phyloP scores from a whole-genome alignment of 2,797 vertebrate genomes.

The Eutrigla gurnardus region DNA sequence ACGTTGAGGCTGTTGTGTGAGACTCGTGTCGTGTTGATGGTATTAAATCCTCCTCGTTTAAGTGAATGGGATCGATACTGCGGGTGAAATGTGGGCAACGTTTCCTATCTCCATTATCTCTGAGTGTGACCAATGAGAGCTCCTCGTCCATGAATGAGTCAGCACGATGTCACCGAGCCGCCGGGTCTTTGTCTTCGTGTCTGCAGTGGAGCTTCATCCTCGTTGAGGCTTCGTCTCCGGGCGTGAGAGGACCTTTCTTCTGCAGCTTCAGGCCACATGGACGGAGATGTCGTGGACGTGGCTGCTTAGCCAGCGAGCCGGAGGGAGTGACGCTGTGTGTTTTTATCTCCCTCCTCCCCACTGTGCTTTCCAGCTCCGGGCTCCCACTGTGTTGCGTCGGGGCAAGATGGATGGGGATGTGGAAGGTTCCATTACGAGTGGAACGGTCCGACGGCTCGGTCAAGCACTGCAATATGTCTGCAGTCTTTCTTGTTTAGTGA shows the following conservation, averaged over 20 bases:
- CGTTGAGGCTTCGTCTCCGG: background rate
- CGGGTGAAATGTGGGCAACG: conserved; percentile 6
- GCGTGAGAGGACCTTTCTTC: conserved; percentile 32
- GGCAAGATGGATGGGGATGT: conserved; percentile 51
- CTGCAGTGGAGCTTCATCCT: background rate
- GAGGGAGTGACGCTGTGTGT: conserved; percentile 54
- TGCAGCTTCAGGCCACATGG: conserved; percentile 40
- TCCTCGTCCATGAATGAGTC: conserved; percentile 13
- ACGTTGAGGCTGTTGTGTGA: no score
- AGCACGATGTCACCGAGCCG: conserved; percentile 8
- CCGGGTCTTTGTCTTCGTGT: background rate
- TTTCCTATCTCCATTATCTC: conserved; percentile 33
- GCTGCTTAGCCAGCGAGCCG: conserved; percentile 61
- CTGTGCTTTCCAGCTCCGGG: conserved; percentile 45
- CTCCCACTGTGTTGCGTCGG: conserved; percentile 45
- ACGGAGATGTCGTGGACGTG: conserved; percentile 53
- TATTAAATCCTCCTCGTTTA: conserved; percentile 2
- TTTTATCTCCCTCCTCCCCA: conserved; percentile 61
- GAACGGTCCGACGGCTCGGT: conserved; percentile 35
- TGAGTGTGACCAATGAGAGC: conserved; percentile 14
- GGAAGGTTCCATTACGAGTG: conserved; percentile 29
- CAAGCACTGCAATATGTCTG: conserved; percentile 30
- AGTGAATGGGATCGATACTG: conserved; percentile 34
- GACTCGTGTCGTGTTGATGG: no score
- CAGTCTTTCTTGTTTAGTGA: background rate